Evolutionary conservation across 2,797 vertebrate genomes (phyloP).

Genomic region (Vespertilio murinus): DNA sequence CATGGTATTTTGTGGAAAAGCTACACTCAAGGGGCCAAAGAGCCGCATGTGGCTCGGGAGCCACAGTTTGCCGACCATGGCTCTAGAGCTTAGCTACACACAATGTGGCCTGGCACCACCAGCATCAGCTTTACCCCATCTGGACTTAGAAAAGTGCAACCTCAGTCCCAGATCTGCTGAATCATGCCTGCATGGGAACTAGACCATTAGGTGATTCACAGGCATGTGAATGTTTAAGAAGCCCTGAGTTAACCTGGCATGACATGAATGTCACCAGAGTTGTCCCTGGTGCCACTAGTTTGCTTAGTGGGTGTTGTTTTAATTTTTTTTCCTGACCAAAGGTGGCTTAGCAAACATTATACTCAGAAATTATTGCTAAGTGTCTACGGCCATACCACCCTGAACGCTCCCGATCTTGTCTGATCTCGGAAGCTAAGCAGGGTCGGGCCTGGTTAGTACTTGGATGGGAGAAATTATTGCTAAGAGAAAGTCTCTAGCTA

Average conservation of each 20-base stretch:
- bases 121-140: not conserved
- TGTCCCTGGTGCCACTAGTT: not conserved
- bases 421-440: too few relatives aligned
- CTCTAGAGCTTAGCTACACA: not conserved
- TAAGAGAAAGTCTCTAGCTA: not conserved
- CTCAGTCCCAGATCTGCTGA: not conserved
- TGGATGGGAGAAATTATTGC: constrained; percentile 40
- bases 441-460: too few relatives aligned
- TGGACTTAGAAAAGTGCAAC: not conserved
- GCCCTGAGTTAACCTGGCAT: not conserved
- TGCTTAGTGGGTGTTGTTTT: not conserved
- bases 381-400: too few relatives aligned
- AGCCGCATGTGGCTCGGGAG: too few relatives aligned
- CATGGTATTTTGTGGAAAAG: too few relatives aligned
- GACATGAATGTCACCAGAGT: not conserved
- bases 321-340: not conserved
- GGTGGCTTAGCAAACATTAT: not conserved
- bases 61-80: too few relatives aligned
- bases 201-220: not conserved
- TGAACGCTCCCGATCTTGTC: too few relatives aligned
- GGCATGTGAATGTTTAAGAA: not conserved
- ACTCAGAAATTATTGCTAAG: constrained; percentile 36
- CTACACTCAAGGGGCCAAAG: too few relatives aligned
- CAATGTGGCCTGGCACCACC: not conserved
- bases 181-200: not conserved